Evolutionary conservation across 2,888 invertebrate genomes (phyloP).

Genomic region (Tetragonula carbonaria): DNA sequence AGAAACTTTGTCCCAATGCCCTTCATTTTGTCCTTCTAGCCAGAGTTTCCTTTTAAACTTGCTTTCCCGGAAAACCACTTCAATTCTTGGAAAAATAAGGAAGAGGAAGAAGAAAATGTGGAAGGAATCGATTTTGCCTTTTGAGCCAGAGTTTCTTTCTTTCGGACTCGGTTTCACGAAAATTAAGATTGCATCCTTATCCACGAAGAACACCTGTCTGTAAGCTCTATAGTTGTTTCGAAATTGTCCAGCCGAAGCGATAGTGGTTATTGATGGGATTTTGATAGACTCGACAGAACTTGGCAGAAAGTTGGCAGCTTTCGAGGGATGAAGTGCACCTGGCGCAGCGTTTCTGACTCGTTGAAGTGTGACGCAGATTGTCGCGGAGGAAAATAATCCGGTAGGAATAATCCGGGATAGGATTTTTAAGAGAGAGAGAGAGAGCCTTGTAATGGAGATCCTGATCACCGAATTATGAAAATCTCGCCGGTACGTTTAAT

Average conservation of each 20-base stretch:
- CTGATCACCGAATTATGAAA: not conserved
- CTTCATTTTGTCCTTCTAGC: no score
- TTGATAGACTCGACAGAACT: constrained; percentile 48
- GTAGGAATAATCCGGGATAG: no score
- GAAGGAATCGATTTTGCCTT: constrained; percentile 7
- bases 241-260: constrained; percentile 36
- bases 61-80: no score
- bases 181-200: no score
- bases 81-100: no score
- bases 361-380: constrained; percentile 5
- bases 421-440: not conserved
- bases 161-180: no score
- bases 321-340: constrained; percentile 6
- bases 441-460: not conserved
- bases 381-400: not conserved
- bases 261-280: constrained; percentile 51
- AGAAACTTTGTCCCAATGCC: no score
- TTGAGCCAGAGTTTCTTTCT: no score
- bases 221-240: constrained; percentile 26
- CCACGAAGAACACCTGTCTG: no score
- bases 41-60: no score
- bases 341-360: constrained; percentile 14
- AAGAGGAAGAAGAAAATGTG: not conserved
- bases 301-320: constrained; percentile 10
- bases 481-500: not conserved